phyloP scores from a whole-genome alignment of 1,140 invertebrate genomes.

The Teleogryllus occipitalis region DNA sequence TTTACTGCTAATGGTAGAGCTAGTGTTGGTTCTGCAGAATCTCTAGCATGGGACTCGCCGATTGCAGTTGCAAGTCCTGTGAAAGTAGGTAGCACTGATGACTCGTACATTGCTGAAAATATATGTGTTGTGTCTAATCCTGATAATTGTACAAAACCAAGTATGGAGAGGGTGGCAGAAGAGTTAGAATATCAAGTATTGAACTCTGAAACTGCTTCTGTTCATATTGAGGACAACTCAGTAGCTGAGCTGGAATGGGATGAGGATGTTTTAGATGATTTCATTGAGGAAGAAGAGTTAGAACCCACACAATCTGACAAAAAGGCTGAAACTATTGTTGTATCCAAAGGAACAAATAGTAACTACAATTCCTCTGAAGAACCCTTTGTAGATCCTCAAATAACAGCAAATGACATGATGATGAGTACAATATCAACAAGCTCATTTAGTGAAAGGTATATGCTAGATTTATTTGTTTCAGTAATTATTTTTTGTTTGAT shows the following conservation, averaged over 20 bases:
- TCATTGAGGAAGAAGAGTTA: constrained; percentile 19
- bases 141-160: background rate
- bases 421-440: background rate
- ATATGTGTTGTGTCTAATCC: background rate
- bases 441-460: background rate
- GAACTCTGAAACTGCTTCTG: constrained; percentile 5
- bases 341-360: background rate
- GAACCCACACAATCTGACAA: background rate
- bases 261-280: constrained; percentile 27
- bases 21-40: constrained; percentile 21
- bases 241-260: constrained; percentile 34
- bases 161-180: background rate
- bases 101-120: background rate
- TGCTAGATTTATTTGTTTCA: no score
- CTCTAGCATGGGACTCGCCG: constrained; percentile 27
- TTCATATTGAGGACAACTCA: constrained; percentile 27
- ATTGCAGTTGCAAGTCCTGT: constrained; percentile 11
- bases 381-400: background rate
- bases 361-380: background rate
- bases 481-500: background rate
- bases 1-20: constrained; percentile 11
- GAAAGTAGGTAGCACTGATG: background rate
- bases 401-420: background rate
- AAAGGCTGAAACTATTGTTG: no score
- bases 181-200: background rate